Base-by-base conservation (phyloP, 2,113 vertebrate genomes). In the Erythrocebus patas region DNA sequence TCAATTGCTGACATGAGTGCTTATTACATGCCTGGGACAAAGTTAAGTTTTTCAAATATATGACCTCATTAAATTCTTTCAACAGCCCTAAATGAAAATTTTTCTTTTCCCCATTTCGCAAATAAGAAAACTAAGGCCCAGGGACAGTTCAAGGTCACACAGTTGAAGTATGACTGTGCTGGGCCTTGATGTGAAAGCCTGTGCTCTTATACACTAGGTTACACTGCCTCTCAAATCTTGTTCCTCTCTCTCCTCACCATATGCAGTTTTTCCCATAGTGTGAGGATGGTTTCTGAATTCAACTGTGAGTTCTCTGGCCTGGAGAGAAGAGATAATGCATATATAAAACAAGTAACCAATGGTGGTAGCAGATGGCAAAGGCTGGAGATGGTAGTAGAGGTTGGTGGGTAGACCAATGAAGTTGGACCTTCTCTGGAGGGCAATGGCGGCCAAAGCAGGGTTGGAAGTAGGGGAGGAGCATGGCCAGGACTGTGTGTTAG, bases 21-120 rank as follows among this genome's bases (percentile, higher is more conserved):
- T 40, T 20, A 35, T 8, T 1, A 23, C 0, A 1, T 22, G 3
- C 8, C 66, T 5, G 32, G 12, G 30, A 2, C 55, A 90, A 48
- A 92, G n/a, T 12, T 75, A 81, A n/a, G 27, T 30, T 45, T 83
- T 55, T 70, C 52, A 87, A 72, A 85, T 64, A 4, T 35, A 32
- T 10, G 0, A 5, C 8, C 9, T 85, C 61, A 32, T 0, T 14
- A 40, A 83, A 27, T 27, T 1, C 18, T 72, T 89, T 70, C 11
- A 10, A 40, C 4, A 84, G 50, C 30, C 32, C 90, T 22, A 38
- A 59, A 16, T 72, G 50, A 78, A 75, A 79, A 5, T 2, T 22
- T 73, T 82, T n/a, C 20, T 38, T 35, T 79, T 38, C 27, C 22
- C n/a, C n/a, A 66, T 38, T 87, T 86, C 82, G 70, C 23, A 66